A percentile compares a stretch with the other conserved stretches of the same genome.
Evolutionary conservation across 2,888 invertebrate species (phyloP).

Genomic region (Acleris emargana): DNA sequence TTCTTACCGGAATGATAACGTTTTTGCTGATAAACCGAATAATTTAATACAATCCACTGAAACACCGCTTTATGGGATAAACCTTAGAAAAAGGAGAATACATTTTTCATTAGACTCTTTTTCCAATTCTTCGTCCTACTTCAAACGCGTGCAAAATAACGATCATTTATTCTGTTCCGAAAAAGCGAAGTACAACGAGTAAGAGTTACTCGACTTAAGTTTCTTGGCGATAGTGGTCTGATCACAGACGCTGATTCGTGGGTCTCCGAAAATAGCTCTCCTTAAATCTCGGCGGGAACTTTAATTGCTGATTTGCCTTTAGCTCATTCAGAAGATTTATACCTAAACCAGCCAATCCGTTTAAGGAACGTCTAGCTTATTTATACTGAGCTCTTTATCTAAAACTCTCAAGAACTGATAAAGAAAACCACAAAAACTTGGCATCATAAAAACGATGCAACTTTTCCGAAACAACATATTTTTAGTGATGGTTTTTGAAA

Average conservation of each 20-base stretch:
- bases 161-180: too few relatives aligned
- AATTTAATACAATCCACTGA: background rate
- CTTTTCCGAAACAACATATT: constrained; percentile 37
- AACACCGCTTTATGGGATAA: too few relatives aligned
- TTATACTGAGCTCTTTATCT: constrained; percentile 25
- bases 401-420: constrained; percentile 26
- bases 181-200: background rate
- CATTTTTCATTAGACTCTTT: too few relatives aligned
- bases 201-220: constrained; percentile 28
- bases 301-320: constrained; percentile 37
- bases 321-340: constrained; percentile 34
- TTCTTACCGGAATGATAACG: background rate
- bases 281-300: constrained; percentile 32
- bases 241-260: constrained; percentile 33
- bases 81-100: too few relatives aligned
- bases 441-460: constrained; percentile 24
- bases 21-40: background rate
- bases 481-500: constrained; percentile 33
- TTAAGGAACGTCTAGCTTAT: constrained; percentile 27
- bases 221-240: constrained; percentile 31
- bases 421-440: constrained; percentile 33
- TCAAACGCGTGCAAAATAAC: too few relatives aligned
- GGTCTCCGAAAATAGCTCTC: constrained; percentile 31
- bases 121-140: too few relatives aligned
- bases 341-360: constrained; percentile 24